Evolutionary conservation across 2,113 vertebrate species (phyloP), one percentile per base, ranked within the genome.

Genomic region (Hyaena hyaena): DNA sequence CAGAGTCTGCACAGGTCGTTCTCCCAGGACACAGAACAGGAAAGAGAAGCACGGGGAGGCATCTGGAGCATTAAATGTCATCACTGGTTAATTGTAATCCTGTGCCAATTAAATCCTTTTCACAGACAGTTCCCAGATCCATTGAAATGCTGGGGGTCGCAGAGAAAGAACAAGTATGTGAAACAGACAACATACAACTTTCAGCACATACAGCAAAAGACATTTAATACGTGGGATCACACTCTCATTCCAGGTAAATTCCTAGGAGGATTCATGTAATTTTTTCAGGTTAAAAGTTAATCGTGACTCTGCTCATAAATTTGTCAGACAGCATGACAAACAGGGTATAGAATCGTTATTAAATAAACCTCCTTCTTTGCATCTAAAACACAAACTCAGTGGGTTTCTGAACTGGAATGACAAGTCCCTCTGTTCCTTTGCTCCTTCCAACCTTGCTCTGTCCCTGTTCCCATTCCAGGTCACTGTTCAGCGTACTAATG

Each of bases 401-500:
- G 53, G 33, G 66, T 86, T 83, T 87, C 85, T 86, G 88, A 90
- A 66, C 33, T 45, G 48, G 33, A 82, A 39, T 85, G 94, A 82
- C 94, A 89, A 74, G 55, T 95, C 69, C 71, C 39, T 92, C 80
- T 88, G 68, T 63, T 87, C 69, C 50, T 93, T 58, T 87, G 96
- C 73, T 87, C 92, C 83, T 97, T 91, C 76, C 90, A 96, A 96
- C 93, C 97, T 97, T 96, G 90, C 85, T 85, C 69, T 63, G 88
- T 96, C 81, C 94, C 96, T 69, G 85, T 55, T 93, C 81, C 84
- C 66, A 84, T 48, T 82, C 93, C 90, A 96, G 97, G 96, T 90
- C 95, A 95, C 92, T 90, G 55, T 90, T 94, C 31, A 61, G 94
- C 96, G 98, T 97, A 95, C 73, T 96, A 98, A 98, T 97, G 92